Evolutionary conservation across 1,140 invertebrate species (phyloP).

Genomic region (Tetragnatha versicolor): DNA sequence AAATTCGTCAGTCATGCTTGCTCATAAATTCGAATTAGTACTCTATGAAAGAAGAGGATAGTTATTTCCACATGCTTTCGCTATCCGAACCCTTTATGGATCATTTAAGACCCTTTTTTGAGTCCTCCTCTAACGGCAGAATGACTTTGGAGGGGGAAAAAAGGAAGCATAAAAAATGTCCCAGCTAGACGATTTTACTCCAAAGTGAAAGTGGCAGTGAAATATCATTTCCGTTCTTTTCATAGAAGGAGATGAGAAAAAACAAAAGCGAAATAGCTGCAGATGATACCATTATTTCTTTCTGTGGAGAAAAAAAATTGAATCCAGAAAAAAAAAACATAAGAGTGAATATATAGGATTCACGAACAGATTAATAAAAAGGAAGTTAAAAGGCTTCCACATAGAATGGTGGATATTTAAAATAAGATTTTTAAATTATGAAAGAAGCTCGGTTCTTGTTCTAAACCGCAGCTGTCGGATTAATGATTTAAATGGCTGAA

Average conservation of each 20-base stretch:
- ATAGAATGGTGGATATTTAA: too few relatives aligned
- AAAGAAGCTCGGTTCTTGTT: too few relatives aligned
- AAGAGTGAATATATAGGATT: background rate
- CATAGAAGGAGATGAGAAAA: too few relatives aligned
- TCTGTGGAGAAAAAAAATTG: background rate
- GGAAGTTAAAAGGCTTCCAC: too few relatives aligned
- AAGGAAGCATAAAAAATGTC: background rate
- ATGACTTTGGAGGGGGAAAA: background rate
- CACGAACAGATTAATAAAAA: background rate
- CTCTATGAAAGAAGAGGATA: background rate
- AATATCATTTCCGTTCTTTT: background rate
- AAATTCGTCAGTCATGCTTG: background rate
- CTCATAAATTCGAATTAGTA: constrained; percentile 3
- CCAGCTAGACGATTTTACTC: too few relatives aligned
- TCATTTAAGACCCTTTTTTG: background rate
- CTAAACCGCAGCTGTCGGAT: too few relatives aligned
- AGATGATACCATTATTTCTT: background rate
- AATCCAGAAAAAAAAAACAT: too few relatives aligned
- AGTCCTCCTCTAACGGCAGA: background rate
- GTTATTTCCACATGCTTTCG: background rate
- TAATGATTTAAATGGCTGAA: too few relatives aligned
- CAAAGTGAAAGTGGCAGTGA: background rate
- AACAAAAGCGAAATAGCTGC: background rate
- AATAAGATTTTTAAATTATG: too few relatives aligned
- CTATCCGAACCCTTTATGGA: background rate